These are phyloP conservation scores for Hylomyscus alleni DNA, from an alignment of 2,797 vertebrate species.

Conservation along the genomic window DNA sequence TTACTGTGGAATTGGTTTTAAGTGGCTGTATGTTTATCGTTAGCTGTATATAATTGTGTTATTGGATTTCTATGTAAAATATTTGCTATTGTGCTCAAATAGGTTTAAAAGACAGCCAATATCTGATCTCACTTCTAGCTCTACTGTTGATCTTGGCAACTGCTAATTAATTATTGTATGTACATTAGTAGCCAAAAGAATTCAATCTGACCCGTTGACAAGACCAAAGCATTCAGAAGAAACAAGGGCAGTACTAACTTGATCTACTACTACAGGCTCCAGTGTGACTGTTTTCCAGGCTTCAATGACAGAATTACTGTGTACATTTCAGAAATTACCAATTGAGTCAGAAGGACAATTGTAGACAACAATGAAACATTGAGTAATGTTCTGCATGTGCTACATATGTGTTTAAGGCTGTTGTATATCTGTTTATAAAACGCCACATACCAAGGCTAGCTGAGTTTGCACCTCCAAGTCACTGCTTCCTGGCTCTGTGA, in stretches of 20 bases:
- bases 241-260: background rate
- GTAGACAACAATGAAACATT: background rate
- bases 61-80: constrained; percentile 9
- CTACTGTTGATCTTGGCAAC: background rate
- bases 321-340: background rate
- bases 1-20: background rate
- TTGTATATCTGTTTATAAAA: background rate
- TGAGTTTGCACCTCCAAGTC: background rate
- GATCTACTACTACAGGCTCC: background rate
- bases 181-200: constrained; percentile 30
- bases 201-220: background rate
- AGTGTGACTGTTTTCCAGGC: background rate
- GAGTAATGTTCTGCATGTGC: background rate
- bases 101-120: constrained; percentile 26
- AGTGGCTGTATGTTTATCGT: background rate
- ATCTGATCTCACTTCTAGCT: background rate
- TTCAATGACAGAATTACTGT: background rate
- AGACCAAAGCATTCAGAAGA: constrained; percentile 35
- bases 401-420: background rate
- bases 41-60: background rate
- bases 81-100: constrained; percentile 26
- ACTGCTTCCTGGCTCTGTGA: background rate
- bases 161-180: constrained; percentile 32
- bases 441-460: background rate
- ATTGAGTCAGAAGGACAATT: background rate